Conservation (phyloP, 1,140 invertebrate genomes). For the Tetraneura akinire region DNA sequence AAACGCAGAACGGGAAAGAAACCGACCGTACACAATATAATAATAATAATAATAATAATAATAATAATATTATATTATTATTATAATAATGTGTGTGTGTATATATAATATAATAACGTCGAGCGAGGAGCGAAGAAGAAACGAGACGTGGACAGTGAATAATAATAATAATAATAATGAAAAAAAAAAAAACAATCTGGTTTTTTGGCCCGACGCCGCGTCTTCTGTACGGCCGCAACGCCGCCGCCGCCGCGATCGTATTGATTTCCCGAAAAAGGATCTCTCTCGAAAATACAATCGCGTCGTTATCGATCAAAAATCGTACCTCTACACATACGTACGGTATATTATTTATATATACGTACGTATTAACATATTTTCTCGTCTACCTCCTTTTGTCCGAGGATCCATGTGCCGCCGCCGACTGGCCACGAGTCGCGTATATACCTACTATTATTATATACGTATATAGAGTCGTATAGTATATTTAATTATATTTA, state of each 20-base stretch:
- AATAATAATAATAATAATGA: too few species aligned
- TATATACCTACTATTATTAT: not conserved
- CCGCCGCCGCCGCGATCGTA: not conserved
- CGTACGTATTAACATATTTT: conserved; percentile 41
- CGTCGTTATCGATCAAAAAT: conserved; percentile 48
- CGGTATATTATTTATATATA: too few species aligned
- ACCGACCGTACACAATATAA: too few species aligned
- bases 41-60: too few species aligned
- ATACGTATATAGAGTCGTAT: too few species aligned
- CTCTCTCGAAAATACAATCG: conserved; percentile 32
- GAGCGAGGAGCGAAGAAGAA: not conserved
- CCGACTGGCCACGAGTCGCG: not conserved
- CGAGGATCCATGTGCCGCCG: conserved; percentile 22
- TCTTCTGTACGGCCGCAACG: too few species aligned
- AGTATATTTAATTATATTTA: conserved; percentile 48
- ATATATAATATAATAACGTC: too few species aligned
- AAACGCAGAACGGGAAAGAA: too few species aligned
- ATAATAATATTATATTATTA: too few species aligned
- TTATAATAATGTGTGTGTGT: too few species aligned
- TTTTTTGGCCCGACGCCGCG: conserved; percentile 13
- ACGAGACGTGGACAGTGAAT: conserved; percentile 1
- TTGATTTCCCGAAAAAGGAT: conserved; percentile 47
- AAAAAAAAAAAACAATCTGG: conserved; percentile 37
- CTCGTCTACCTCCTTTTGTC: conserved; percentile 40
- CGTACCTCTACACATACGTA: not conserved